Percentiles rank a stretch among this genome's conserved stretches.
Evolutionary conservation across 2,113 vertebrate genomes (phyloP).

Genomic region (Salvelinus namaycush): DNA sequence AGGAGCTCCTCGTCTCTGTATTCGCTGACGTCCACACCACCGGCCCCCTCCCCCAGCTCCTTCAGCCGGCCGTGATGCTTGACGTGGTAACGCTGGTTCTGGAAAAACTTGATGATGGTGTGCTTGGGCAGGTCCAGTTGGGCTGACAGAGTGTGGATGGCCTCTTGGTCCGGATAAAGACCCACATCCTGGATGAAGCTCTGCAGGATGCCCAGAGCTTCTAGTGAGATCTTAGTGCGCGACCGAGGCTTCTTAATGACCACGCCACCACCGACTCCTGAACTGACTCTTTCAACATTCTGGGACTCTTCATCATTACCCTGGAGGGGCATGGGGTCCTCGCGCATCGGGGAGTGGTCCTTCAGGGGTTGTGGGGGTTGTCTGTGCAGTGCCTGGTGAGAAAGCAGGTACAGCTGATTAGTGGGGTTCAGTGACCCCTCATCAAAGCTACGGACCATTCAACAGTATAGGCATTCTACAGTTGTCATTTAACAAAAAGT

Average conservation of each 20-base stretch:
- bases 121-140: conserved; percentile 98
- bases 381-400: conserved; percentile 85
- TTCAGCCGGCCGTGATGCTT: conserved; percentile 97
- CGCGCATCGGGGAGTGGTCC: conserved; percentile 90
- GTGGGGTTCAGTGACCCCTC: conserved; percentile 67
- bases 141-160: conserved; percentile 96
- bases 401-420: conserved; percentile 67
- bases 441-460: conserved; percentile 30
- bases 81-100: conserved; percentile 97
- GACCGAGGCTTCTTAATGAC: conserved; percentile 92
- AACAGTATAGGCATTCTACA: neutral
- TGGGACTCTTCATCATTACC: conserved; percentile 67
- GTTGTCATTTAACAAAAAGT: neutral
- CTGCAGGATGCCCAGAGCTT: conserved; percentile 95
- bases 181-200: conserved; percentile 99
- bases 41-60: conserved; percentile 85
- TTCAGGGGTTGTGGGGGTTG: conserved; percentile 87
- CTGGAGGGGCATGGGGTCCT: conserved; percentile 80
- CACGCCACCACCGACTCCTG: conserved; percentile 63
- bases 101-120: conserved; percentile 99
- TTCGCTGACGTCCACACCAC: conserved; percentile 92
- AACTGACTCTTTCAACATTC: conserved; percentile 42
- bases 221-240: conserved; percentile 96
- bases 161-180: conserved; percentile 96
- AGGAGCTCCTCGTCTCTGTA: conserved; percentile 97